Percentiles rank a stretch among this genome's conserved stretches.
phyloP scores from a whole-genome alignment of 92 coral and sea anemone species.

The Actinostola sp. region DNA sequence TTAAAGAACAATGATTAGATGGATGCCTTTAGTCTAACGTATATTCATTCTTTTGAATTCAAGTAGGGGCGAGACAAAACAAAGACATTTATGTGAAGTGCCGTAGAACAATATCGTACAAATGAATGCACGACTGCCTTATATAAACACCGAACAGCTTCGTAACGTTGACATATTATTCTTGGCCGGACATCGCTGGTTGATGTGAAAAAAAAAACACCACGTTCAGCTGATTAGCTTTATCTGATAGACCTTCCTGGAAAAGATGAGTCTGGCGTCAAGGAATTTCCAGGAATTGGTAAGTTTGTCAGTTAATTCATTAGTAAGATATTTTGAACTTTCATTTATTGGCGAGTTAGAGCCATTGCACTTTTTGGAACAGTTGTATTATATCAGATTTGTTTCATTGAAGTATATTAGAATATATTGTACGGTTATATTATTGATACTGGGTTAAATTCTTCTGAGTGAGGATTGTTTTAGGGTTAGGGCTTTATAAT shows the following conservation, averaged over 20 bases:
- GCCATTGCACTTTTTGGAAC: not conserved
- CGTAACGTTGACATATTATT: not conserved
- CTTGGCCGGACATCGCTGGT: not conserved
- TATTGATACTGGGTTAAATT: too few relatives aligned
- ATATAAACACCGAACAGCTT: not conserved
- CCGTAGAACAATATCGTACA: constrained; percentile 7
- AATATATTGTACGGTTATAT: too few relatives aligned
- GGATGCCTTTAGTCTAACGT: constrained; percentile 13
- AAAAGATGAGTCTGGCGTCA: not conserved
- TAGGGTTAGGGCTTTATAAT: too few relatives aligned
- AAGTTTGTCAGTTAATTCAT: not conserved
- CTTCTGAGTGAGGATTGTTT: too few relatives aligned
- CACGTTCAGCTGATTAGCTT: not conserved
- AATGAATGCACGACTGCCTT: constrained; percentile 12
- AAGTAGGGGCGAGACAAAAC: constrained; percentile 20
- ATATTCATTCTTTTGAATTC: constrained; percentile 4
- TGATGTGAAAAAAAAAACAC: not conserved
- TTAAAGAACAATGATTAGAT: not conserved
- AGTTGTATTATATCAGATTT: too few relatives aligned
- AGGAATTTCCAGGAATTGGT: not conserved
- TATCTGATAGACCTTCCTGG: not conserved
- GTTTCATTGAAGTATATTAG: too few relatives aligned
- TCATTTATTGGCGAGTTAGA: not conserved
- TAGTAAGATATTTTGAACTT: not conserved
- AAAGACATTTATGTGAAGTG: constrained; percentile 12